Percentiles rank a stretch among this genome's conserved stretches.
Conservation (phyloP, 2,888 invertebrate genomes). For the Labia minor region DNA sequence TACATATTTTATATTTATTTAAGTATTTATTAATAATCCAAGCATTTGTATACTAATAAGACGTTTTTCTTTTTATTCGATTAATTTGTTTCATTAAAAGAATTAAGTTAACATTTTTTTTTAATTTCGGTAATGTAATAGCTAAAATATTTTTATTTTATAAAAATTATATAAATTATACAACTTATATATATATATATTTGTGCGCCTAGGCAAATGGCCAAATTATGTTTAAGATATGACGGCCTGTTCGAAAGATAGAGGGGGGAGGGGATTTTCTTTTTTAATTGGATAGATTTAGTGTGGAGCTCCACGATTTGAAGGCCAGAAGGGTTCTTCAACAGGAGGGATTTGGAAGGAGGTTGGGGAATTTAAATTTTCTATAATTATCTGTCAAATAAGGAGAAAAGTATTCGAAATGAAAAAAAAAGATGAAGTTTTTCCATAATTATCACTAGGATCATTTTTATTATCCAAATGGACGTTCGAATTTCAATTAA, state of each 20-base stretch:
- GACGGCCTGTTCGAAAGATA: not conserved
- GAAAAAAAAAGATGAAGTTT: not conserved
- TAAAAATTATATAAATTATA: too few species aligned
- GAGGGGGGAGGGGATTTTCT: not conserved
- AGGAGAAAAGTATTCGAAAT: not conserved
- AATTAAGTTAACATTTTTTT: not conserved
- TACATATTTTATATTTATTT: too few species aligned
- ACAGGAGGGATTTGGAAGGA: too few species aligned
- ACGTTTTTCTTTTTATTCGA: not conserved
- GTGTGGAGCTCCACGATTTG: not conserved
- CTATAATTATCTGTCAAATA: constrained; percentile 8
- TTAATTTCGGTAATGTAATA: too few species aligned
- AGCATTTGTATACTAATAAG: too few species aligned
- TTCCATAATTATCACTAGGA: not conserved
- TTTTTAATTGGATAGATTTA: constrained; percentile 5
- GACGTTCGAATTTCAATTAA: too few species aligned
- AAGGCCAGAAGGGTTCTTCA: too few species aligned
- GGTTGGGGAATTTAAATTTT: not conserved
- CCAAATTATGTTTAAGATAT: not conserved
- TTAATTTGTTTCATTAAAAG: constrained; percentile 1
- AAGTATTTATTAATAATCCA: too few species aligned
- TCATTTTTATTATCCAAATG: not conserved
- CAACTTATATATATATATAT: too few species aligned
- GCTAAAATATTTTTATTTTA: not conserved
- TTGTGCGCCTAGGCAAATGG: not conserved